Conservation (phyloP, 2,797 vertebrate species). For the Girardinus metallicus region DNA sequence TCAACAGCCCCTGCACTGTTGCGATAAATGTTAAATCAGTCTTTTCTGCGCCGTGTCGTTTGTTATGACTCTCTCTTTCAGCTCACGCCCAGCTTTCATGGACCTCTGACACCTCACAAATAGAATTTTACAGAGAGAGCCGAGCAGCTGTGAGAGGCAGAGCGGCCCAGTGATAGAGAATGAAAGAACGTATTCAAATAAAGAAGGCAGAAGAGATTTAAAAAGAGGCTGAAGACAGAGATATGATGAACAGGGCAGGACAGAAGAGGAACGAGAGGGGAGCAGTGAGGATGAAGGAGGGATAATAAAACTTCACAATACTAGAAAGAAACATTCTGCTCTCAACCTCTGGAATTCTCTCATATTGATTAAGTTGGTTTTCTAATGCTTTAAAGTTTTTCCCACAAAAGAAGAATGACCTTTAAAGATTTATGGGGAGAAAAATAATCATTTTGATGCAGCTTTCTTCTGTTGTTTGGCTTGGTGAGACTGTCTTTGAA, state of each 20-base stretch:
- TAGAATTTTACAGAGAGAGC: constrained; percentile 52
- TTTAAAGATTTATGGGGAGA: constrained; percentile 28
- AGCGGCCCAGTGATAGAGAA: constrained; percentile 14
- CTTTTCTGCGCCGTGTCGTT: constrained; percentile 54
- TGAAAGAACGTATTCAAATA: constrained; percentile 10
- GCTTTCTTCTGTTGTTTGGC: constrained; percentile 48
- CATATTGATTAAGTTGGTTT: constrained; percentile 74
- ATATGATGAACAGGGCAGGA: constrained; percentile 25
- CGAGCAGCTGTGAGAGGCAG: constrained; percentile 16
- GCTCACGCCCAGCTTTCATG: constrained; percentile 41
- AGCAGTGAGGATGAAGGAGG: constrained; percentile 22
- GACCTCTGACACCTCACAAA: constrained; percentile 69
- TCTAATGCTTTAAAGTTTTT: constrained; percentile 56
- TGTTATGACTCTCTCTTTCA: constrained; percentile 62
- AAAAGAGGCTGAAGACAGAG: constrained; percentile 14
- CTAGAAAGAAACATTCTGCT: constrained; percentile 68
- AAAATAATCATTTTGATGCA: constrained; percentile 60
- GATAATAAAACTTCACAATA: constrained; percentile 28
- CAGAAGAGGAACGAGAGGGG: constrained; percentile 5
- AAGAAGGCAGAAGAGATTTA: constrained; percentile 26
- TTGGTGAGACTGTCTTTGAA: constrained; percentile 64
- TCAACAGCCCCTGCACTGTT: constrained; percentile 39
- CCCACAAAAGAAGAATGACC: constrained; percentile 53
- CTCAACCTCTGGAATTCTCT: constrained; percentile 65
- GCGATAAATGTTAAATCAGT: constrained; percentile 64